Percentiles rank a stretch among this genome's conserved stretches.
Conservation (phyloP, 2,113 vertebrate genomes). For the Varanus komodoensis region DNA sequence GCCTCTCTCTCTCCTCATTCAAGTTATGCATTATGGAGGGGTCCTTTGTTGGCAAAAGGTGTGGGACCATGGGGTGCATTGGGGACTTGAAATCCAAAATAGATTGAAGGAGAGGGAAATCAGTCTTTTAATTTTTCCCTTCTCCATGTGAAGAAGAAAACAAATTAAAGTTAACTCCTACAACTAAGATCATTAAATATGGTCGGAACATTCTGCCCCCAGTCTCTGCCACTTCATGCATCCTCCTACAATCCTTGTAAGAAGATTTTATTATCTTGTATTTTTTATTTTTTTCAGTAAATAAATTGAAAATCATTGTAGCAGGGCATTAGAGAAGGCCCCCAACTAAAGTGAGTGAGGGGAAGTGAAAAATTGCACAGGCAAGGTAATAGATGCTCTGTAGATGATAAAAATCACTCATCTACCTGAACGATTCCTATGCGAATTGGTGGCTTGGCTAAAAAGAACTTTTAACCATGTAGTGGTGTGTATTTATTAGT, state of each 20-base stretch:
- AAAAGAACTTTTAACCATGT: neutral
- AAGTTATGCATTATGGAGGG: neutral
- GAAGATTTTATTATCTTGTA: neutral
- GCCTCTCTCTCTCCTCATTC: neutral
- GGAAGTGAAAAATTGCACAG: neutral
- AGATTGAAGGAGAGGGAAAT: slow-evolving; percentile 9
- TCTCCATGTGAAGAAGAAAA: neutral
- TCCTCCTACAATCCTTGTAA: neutral
- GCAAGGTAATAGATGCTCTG: neutral
- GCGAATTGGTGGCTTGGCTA: neutral
- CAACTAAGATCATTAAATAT: neutral
- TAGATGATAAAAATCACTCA: neutral
- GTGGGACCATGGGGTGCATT: neutral
- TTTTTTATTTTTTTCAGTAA: neutral
- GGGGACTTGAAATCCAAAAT: slow-evolving; percentile 16
- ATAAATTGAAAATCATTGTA: neutral
- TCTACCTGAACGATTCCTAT: neutral
- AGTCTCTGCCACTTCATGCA: neutral
- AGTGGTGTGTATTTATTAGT: neutral
- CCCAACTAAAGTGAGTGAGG: neutral
- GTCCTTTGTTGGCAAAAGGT: neutral
- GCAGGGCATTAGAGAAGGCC: neutral
- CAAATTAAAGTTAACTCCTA: neutral
- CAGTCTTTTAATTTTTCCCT: slow-evolving; percentile 6
- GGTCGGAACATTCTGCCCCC: neutral